Evolutionary conservation across 2,113 vertebrate genomes (phyloP).

Genomic region (Cyphomyrus plagiostoma): DNA sequence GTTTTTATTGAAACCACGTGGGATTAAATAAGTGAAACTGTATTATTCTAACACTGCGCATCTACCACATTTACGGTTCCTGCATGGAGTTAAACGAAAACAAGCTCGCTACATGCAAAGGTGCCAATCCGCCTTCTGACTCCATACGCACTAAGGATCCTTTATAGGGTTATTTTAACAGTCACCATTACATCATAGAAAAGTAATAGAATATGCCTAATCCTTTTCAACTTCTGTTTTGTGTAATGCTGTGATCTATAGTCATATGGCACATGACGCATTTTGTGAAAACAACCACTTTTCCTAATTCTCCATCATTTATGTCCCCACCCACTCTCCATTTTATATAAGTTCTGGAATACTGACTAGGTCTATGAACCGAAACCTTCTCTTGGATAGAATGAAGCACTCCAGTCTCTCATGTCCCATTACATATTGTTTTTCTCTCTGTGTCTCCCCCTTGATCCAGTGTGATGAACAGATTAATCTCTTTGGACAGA

Average conservation of each 20-base stretch:
- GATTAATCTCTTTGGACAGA: constrained; percentile 88
- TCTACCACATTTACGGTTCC: background rate
- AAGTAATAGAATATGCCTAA: too few relatives aligned
- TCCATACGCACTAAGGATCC: too few relatives aligned
- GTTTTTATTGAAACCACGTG: background rate
- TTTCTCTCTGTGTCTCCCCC: constrained; percentile 12
- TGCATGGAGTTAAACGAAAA: background rate
- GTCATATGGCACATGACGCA: too few relatives aligned
- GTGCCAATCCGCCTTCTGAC: too few relatives aligned
- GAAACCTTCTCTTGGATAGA: background rate
- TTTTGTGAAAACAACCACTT: too few relatives aligned
- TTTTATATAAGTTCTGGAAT: background rate
- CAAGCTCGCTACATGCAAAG: too few relatives aligned
- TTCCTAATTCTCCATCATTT: background rate
- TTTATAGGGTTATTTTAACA: too few relatives aligned
- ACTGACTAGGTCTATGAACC: background rate
- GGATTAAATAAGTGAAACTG: too few relatives aligned
- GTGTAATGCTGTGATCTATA: too few relatives aligned
- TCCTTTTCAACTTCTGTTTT: too few relatives aligned
- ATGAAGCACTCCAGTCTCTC: background rate
- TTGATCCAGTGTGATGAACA: constrained; percentile 75
- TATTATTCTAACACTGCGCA: background rate
- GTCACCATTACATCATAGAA: too few relatives aligned
- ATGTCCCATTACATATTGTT: background rate
- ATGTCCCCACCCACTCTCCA: background rate